Conservation (phyloP, 2,888 invertebrate species). For the Mesorhabditis spiculigera region DNA sequence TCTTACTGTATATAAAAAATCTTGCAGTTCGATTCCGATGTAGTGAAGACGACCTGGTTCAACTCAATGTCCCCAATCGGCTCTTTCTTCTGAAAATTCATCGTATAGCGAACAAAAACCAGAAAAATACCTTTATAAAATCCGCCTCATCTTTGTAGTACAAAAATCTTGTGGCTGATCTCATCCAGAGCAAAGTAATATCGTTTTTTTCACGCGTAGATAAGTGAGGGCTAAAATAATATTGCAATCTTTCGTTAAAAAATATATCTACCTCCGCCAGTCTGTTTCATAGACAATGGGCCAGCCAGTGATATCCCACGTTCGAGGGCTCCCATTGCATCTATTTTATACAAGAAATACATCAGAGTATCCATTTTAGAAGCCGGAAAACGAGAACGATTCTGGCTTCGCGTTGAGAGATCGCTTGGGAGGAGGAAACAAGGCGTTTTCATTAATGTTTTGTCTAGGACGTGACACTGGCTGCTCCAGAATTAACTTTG, state of each 20-base stretch:
- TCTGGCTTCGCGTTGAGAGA: too few species aligned
- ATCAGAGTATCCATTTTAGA: too few species aligned
- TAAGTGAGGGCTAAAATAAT: slow-evolving; percentile 38
- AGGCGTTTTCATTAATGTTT: too few species aligned
- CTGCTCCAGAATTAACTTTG: too few species aligned
- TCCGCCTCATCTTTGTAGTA: slow-evolving; percentile 47
- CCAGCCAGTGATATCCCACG: slow-evolving; percentile 48
- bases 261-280: slow-evolving; percentile 24
- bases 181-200: slow-evolving; percentile 52
- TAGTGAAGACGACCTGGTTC: slow-evolving; percentile 34
- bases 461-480: too few species aligned
- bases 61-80: slow-evolving; percentile 35
- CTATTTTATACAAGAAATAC: background rate
- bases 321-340: slow-evolving; percentile 13
- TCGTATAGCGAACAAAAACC: background rate
- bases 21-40: slow-evolving; percentile 36
- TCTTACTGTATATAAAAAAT: slow-evolving; percentile 46
- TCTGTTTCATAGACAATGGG: slow-evolving; percentile 44
- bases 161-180: slow-evolving; percentile 37
- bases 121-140: slow-evolving; percentile 26
- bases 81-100: slow-evolving; percentile 13
- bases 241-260: background rate
- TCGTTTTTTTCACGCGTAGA: slow-evolving; percentile 36
- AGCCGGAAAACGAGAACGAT: too few species aligned
- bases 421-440: too few species aligned